phyloP scores from a whole-genome alignment of 2,888 invertebrate species.

The Drosophila prolongata region DNA sequence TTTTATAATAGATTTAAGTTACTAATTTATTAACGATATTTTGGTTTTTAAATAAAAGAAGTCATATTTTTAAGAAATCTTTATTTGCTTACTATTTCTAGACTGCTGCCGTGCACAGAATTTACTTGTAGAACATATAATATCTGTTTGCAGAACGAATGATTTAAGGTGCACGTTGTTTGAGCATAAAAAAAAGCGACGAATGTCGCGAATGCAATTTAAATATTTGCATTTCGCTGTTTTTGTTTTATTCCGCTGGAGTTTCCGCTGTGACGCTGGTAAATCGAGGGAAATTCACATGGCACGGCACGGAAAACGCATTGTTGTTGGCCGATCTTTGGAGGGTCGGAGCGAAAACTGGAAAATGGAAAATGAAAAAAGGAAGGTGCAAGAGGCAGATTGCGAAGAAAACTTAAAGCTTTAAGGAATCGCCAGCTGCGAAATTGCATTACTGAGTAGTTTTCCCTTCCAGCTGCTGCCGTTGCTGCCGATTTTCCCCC shows the following conservation, averaged over 20 bases:
- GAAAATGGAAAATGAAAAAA: conserved; percentile 4
- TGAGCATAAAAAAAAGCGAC: conserved; percentile 25
- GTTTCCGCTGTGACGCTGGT: conserved; percentile 10
- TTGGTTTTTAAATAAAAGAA: too few species aligned
- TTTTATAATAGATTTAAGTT: too few species aligned
- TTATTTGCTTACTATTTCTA: too few species aligned
- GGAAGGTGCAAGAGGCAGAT: conserved; percentile 11
- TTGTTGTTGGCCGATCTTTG: conserved; percentile 39
- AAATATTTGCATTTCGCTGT: conserved; percentile 76
- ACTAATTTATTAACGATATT: too few species aligned
- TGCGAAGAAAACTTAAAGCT: conserved; percentile 50
- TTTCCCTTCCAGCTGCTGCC: conserved; percentile 27
- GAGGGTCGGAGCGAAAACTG: neutral
- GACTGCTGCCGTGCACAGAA: neutral
- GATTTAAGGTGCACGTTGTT: conserved; percentile 72
- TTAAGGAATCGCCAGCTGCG: conserved; percentile 61
- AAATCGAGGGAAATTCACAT: conserved; percentile 16
- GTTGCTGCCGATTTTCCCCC: neutral
- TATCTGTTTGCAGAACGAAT: conserved; percentile 79
- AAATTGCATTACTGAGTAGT: conserved; percentile 75
- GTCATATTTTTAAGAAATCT: too few species aligned
- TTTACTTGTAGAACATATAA: conserved; percentile 78
- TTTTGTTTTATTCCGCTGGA: conserved; percentile 60
- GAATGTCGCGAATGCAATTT: conserved; percentile 79
- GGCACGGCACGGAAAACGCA: conserved; percentile 30